Percentiles rank a stretch among this genome's conserved stretches.
Evolutionary conservation across 1,140 invertebrate species (phyloP).

Genomic region (Liolophura sinensis): DNA sequence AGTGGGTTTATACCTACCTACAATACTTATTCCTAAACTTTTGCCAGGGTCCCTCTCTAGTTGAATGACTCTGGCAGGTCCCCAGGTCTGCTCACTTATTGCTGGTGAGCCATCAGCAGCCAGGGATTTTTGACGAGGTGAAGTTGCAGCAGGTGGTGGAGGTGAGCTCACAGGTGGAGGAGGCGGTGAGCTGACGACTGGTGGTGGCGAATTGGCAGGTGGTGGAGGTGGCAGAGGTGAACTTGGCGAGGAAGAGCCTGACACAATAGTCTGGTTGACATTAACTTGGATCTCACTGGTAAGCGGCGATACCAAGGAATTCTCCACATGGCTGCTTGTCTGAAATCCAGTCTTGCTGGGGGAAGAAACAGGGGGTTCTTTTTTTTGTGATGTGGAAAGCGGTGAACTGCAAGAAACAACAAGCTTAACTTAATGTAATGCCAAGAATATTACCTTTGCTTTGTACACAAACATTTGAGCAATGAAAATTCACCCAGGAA

Average conservation of each 20-base stretch:
- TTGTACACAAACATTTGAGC: no score
- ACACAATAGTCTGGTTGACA: no score
- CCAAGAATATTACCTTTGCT: no score
- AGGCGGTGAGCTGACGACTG: not conserved
- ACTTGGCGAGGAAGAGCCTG: no score
- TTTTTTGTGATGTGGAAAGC: not conserved
- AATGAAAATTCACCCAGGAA: no score
- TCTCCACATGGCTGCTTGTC: no score
- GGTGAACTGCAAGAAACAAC: constrained; percentile 14
- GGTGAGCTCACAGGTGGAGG: not conserved
- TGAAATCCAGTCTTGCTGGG: no score
- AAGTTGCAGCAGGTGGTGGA: not conserved
- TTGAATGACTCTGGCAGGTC: constrained; percentile 74
- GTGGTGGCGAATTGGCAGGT: not conserved
- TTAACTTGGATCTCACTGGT: no score
- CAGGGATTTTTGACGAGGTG: constrained; percentile 38
- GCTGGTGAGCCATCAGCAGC: constrained; percentile 51
- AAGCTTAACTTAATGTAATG: not conserved
- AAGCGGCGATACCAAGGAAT: no score
- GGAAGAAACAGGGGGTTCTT: no score
- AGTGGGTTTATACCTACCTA: constrained; percentile 65
- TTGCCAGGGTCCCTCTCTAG: constrained; percentile 71
- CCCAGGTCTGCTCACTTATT: constrained; percentile 81
- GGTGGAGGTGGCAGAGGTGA: constrained; percentile 17
- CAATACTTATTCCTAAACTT: constrained; percentile 93